A percentile compares a stretch with the other conserved stretches of the same genome.
Conservation (phyloP, 2,113 vertebrate species). For the Pelecanoides urinatrix region DNA sequence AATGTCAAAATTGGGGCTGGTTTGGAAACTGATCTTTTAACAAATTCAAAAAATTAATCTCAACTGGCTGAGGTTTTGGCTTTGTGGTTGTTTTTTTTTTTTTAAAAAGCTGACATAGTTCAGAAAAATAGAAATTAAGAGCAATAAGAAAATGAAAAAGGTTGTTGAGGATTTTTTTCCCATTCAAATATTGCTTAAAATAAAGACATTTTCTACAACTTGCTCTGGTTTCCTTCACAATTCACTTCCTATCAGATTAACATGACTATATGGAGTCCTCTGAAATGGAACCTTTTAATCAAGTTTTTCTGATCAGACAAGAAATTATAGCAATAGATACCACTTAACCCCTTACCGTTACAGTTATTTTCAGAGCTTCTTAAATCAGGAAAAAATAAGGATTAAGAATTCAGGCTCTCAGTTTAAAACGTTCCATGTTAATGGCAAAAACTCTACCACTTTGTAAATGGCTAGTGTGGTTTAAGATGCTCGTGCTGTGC, state of each 20-base stretch:
- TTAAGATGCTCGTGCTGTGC: not conserved
- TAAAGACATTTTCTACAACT: not conserved
- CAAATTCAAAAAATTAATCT: not conserved
- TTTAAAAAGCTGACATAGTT: not conserved
- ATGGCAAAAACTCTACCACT: not conserved
- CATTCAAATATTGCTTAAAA: not conserved
- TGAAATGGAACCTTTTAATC: not conserved
- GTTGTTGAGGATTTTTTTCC: accelerated
- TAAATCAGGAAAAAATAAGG: not conserved
- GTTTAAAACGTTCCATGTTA: not conserved
- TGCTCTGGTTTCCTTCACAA: not conserved
- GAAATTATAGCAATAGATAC: not conserved
- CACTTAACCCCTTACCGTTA: not conserved
- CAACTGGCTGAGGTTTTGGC: not conserved
- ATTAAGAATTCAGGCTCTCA: not conserved
- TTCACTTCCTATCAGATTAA: not conserved
- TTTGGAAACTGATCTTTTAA: not conserved
- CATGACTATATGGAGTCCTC: not conserved
- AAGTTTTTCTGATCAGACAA: not conserved
- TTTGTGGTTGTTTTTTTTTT: not conserved
- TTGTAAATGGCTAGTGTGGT: accelerated
- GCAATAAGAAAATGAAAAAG: not conserved
- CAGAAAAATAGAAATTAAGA: not conserved
- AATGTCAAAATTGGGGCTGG: not conserved
- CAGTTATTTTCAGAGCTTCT: not conserved